These are phyloP conservation scores for Myopa testacea DNA, from an alignment of 2,888 invertebrate species.

Conservation along the genomic window DNA sequence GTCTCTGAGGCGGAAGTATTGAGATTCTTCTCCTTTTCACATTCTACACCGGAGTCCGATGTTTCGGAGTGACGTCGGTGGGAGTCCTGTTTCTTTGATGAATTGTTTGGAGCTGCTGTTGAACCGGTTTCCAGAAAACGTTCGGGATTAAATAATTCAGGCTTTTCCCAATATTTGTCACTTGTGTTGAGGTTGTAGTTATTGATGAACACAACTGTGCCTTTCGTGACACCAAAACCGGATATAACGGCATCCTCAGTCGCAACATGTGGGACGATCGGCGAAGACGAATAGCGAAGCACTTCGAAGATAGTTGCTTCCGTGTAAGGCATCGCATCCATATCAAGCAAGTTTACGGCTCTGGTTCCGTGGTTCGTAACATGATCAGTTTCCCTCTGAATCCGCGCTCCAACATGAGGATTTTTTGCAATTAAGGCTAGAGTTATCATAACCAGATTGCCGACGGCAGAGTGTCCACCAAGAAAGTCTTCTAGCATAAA, in stretches of 20 bases:
- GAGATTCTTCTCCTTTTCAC: conserved; percentile 62
- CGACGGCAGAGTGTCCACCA: conserved; percentile 89
- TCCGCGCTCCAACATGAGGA: conserved; percentile 74
- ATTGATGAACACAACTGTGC: conserved; percentile 85
- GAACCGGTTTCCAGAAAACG: conserved; percentile 74
- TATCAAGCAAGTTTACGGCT: conserved; percentile 76
- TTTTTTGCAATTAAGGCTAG: conserved; percentile 77
- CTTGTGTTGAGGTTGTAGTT: conserved; percentile 85
- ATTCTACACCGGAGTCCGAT: conserved; percentile 73
- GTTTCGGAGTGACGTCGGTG: conserved; percentile 67
- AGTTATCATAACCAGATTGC: conserved; percentile 84
- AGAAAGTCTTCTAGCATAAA: conserved; percentile 88
- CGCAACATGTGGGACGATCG: conserved; percentile 91
- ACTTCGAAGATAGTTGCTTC: conserved; percentile 86
- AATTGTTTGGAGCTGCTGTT: neutral
- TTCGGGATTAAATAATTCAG: conserved; percentile 79
- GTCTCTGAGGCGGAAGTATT: neutral
- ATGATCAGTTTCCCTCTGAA: conserved; percentile 78
- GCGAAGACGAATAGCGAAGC: conserved; percentile 83
- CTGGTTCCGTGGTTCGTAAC: conserved; percentile 70
- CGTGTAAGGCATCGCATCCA: conserved; percentile 79
- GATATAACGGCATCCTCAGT: conserved; percentile 80
- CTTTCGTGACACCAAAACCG: conserved; percentile 79
- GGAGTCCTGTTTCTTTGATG: neutral
- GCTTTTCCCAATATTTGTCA: conserved; percentile 78